Evolutionary conservation across 2,113 vertebrate genomes (phyloP).

Genomic region (Chaenocephalus aceratus): DNA sequence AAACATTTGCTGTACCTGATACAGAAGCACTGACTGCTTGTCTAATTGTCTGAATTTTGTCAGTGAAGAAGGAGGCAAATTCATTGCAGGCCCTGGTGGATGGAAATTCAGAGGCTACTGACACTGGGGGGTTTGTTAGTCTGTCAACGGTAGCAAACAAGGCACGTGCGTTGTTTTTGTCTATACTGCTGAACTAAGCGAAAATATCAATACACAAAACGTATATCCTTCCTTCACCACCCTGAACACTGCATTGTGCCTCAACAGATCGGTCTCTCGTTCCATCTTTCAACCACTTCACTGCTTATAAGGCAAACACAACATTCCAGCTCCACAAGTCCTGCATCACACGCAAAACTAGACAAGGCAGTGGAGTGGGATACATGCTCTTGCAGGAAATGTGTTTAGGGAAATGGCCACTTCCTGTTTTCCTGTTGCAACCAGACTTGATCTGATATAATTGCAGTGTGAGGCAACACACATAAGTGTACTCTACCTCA

Average conservation of each 20-base stretch:
- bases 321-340: not conserved
- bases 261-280: not conserved
- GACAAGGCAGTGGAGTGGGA: not conserved
- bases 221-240: not conserved
- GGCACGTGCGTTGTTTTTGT: too few relatives aligned
- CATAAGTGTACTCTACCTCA: not conserved
- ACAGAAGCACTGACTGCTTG: too few relatives aligned
- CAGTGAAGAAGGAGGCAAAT: too few relatives aligned
- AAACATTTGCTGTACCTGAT: too few relatives aligned
- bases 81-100: too few relatives aligned
- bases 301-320: not conserved
- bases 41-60: too few relatives aligned
- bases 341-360: not conserved
- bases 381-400: slow-evolving; percentile 48
- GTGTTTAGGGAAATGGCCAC: slow-evolving; percentile 61
- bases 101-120: too few relatives aligned
- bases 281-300: not conserved
- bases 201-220: not conserved
- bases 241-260: not conserved
- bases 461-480: not conserved
- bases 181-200: not conserved
- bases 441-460: slow-evolving; percentile 34
- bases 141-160: too few relatives aligned
- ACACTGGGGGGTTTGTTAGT: too few relatives aligned
- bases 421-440: slow-evolving; percentile 62